phyloP scores from a whole-genome alignment of 2,113 vertebrate genomes.

The Chinchilla lanigera region DNA sequence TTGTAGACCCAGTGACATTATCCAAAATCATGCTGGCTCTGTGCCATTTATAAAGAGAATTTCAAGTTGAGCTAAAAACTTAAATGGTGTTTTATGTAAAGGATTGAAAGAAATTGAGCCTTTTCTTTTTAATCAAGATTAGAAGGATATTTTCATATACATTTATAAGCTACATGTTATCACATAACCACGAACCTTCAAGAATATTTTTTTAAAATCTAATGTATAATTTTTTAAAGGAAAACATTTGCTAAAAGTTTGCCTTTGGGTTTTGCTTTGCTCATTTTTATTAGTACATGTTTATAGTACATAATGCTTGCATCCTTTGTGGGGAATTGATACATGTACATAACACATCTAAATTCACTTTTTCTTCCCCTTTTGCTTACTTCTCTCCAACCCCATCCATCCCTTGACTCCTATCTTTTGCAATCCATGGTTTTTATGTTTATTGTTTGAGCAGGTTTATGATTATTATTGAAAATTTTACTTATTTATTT shows the following conservation, averaged over 20 bases:
- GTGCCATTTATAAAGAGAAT: neutral
- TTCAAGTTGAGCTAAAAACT: neutral
- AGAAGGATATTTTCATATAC: neutral
- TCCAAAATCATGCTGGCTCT: neutral
- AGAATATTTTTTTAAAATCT: neutral
- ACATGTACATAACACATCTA: neutral
- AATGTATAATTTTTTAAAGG: neutral
- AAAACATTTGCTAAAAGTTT: constrained; percentile 2
- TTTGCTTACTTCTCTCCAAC: neutral
- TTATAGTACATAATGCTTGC: neutral
- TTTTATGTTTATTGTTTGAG: neutral
- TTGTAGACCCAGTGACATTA: neutral
- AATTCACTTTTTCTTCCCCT: neutral
- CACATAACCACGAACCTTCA: neutral
- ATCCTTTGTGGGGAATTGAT: neutral
- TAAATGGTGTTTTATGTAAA: neutral
- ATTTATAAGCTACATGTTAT: neutral
- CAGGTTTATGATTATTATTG: neutral
- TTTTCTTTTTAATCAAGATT: neutral
- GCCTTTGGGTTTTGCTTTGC: neutral
- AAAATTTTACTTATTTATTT: neutral
- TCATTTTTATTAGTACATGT: neutral
- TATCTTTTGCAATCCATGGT: neutral
- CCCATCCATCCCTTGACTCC: neutral
- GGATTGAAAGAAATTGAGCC: neutral